Conservation (phyloP, 2,797 vertebrate species). For the Lepus oiostolus region DNA sequence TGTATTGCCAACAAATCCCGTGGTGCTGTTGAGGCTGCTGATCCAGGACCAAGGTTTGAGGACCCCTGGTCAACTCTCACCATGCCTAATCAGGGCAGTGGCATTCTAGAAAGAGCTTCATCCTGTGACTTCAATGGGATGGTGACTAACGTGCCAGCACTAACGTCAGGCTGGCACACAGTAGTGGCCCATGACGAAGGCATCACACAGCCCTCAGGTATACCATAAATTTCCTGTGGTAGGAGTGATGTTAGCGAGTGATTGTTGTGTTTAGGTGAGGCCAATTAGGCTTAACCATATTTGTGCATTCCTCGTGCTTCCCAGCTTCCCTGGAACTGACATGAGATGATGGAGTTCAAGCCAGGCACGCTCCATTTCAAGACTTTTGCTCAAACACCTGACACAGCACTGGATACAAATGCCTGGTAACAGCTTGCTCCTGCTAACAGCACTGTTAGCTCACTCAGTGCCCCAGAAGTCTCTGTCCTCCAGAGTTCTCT, state of each 20-base stretch:
- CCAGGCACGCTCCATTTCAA: neutral
- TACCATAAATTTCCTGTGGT: neutral
- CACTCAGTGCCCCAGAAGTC: rapidly evolving
- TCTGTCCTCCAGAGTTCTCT: neutral
- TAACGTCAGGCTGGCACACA: neutral
- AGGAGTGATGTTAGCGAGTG: neutral
- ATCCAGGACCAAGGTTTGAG: neutral
- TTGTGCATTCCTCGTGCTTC: neutral
- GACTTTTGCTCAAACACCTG: neutral
- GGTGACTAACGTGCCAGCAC: no score
- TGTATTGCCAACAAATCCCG: neutral
- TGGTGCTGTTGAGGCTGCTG: neutral
- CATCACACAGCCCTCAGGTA: no score
- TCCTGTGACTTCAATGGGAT: neutral
- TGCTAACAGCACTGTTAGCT: neutral
- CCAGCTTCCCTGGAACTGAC: neutral
- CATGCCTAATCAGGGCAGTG: neutral
- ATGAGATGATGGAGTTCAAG: neutral
- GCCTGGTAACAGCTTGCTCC: neutral
- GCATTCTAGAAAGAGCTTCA: neutral
- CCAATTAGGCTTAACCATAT: neutral
- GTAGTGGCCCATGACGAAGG: neutral
- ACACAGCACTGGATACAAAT: neutral
- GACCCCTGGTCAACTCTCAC: neutral
- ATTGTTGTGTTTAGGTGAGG: neutral